These are phyloP conservation scores for Rhinolophus sinicus DNA, from an alignment of 2,113 vertebrate genomes.

Conservation along the genomic window DNA sequence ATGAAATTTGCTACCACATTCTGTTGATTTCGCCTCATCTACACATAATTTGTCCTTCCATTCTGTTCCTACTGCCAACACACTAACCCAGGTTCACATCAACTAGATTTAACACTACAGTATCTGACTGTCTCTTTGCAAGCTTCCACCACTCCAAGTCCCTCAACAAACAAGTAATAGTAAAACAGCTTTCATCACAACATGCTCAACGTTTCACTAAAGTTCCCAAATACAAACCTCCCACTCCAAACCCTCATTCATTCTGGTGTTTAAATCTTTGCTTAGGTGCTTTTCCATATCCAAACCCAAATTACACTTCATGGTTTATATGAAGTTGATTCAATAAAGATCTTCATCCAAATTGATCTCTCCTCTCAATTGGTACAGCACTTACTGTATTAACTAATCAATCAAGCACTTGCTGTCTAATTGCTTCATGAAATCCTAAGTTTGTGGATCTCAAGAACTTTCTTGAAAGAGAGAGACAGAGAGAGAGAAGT, in stretches of 20 bases:
- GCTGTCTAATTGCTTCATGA: neutral
- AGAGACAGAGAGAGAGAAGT: too few relatives aligned
- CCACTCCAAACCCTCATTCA: neutral
- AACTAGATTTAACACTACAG: neutral
- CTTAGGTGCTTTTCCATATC: neutral
- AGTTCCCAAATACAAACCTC: neutral
- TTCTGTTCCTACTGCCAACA: neutral
- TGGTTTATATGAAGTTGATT: slow-evolving; percentile 20
- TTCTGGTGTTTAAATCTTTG: neutral
- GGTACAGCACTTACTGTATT: neutral
- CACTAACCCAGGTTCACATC: neutral
- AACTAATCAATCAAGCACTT: neutral
- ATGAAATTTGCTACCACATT: neutral
- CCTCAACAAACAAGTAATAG: neutral
- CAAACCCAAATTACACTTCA: slow-evolving; percentile 28
- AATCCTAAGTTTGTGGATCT: neutral
- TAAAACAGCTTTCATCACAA: neutral
- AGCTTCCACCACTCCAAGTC: neutral
- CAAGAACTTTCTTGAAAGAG: neutral
- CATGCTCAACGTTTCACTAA: neutral
- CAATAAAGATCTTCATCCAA: slow-evolving; percentile 17
- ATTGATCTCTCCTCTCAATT: slow-evolving; percentile 5
- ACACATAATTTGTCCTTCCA: neutral
- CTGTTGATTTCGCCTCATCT: neutral
- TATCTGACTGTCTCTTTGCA: neutral